A percentile compares a stretch with the other conserved stretches of the same genome.
These are phyloP conservation scores for Salvelinus fontinalis DNA, from an alignment of 2,113 vertebrate genomes.

Conservation along the genomic window DNA sequence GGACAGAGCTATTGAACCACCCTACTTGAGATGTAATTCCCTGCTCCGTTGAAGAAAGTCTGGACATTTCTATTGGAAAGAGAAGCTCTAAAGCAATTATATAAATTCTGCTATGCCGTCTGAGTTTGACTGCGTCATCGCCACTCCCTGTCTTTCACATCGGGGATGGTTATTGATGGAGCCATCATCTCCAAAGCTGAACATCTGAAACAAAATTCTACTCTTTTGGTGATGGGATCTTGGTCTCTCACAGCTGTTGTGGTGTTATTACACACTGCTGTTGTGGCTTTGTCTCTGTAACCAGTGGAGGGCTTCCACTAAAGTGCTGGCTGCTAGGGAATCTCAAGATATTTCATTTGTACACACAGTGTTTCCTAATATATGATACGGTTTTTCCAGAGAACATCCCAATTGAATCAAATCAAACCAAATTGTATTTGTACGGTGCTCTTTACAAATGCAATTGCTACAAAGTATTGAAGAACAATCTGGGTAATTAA, in stretches of 20 bases:
- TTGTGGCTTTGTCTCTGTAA: not conserved
- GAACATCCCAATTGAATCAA: constrained; percentile 27
- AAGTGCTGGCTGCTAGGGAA: not conserved
- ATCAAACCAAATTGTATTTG: constrained; percentile 18
- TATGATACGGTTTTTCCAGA: not conserved
- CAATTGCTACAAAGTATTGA: constrained; percentile 6
- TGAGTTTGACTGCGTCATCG: constrained; percentile 57
- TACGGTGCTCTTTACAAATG: constrained; percentile 2
- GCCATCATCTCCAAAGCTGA: constrained; percentile 68
- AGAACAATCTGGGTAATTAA: not conserved
- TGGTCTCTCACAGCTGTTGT: constrained; percentile 59
- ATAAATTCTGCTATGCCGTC: constrained; percentile 55
- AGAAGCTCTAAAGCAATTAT: constrained; percentile 49
- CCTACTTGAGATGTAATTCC: constrained; percentile 71
- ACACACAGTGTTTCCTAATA: not conserved
- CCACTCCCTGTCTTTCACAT: constrained; percentile 60
- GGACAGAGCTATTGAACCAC: constrained; percentile 64
- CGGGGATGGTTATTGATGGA: constrained; percentile 72
- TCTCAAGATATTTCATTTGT: not conserved
- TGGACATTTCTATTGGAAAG: constrained; percentile 64
- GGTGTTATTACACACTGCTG: constrained; percentile 47
- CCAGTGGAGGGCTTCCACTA: not conserved
- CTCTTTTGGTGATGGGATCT: constrained; percentile 66
- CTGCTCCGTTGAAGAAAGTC: constrained; percentile 67
- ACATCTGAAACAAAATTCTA: constrained; percentile 75